Evolutionary conservation across 2,888 invertebrate species (phyloP), one percentile per base, ranked within the genome.

Genomic region (Octonoba sinensis): DNA sequence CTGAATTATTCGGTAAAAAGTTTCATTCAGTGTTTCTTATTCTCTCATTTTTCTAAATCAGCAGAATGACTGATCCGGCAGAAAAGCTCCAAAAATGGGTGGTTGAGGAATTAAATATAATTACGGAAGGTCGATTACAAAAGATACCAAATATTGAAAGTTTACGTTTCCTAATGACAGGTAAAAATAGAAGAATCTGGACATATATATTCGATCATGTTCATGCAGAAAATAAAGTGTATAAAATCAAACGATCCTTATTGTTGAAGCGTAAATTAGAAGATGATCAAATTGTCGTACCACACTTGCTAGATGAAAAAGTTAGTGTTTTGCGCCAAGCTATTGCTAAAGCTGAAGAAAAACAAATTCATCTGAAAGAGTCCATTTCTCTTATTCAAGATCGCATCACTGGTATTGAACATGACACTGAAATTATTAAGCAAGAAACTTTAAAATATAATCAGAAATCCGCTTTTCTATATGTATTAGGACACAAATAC

Each of bases 141-240:
- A 16, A 18, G 27, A 36, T 69, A n/a, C 67, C 67, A 3, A 20
- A 69, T 1, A 16, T 36, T 6, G 27, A 51, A 15, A 56, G 18
- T 54, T 18, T 69, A 22, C 20, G 13, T 4, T 15, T 3, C 13
- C 18, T 69, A 12, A 22, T 8, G 16, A 56, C 24, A 20, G 67
- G 67, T 8, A 69, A 56, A 56, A 69, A 56, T 44, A 69, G 44
- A 56, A 69, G n/a, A 69, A 36, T 69, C 18, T 69, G 67, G 67
- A 69, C 16, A 18, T 56, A 69, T 56, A 36, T 69, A 18, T 12
- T 69, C n/a, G 27, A 69, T 12, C 67, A 69, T 49, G 67, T 69
- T 12, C 67, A 56, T 27, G 54, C 67, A 1, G 18, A 56, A 16
- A n/a, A 27, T 44, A 11, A 27, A 11, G 44, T 56, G 6, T 18